phyloP scores from a whole-genome alignment of 2,113 vertebrate genomes.

The Python bivittatus region DNA sequence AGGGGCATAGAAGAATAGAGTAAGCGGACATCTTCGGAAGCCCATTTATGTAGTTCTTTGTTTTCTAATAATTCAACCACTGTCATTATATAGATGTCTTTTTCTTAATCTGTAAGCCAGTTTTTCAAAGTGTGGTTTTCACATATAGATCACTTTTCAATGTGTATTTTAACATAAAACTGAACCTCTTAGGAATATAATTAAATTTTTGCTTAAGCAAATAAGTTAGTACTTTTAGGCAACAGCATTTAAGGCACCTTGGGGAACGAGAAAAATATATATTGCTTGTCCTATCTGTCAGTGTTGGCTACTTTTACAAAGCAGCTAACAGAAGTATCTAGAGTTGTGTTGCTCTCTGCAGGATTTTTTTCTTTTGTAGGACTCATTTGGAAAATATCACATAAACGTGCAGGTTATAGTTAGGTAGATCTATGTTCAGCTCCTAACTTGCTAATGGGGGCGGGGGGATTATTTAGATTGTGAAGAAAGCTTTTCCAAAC shows the following conservation, averaged over 20 bases:
- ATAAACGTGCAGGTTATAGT: constrained; percentile 54
- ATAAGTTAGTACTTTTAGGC: constrained; percentile 41
- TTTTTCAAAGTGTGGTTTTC: constrained; percentile 14
- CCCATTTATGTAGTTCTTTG: not conserved
- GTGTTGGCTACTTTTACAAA: constrained; percentile 54
- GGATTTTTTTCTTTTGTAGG: constrained; percentile 22
- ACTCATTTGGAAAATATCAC: constrained; percentile 57
- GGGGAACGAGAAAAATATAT: constrained; percentile 45
- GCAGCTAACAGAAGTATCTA: constrained; percentile 60
- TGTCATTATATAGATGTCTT: not conserved
- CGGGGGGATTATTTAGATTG: constrained; percentile 75
- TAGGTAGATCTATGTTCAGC: constrained; percentile 66
- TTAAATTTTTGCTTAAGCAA: constrained; percentile 8
- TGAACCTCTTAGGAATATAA: not conserved
- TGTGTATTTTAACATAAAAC: not conserved
- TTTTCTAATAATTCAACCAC: not conserved
- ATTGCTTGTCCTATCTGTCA: constrained; percentile 47
- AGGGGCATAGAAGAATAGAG: no score
- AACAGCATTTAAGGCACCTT: constrained; percentile 38
- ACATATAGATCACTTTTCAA: not conserved
- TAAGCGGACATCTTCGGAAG: not conserved
- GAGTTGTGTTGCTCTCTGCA: constrained; percentile 7
- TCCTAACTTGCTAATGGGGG: constrained; percentile 78
- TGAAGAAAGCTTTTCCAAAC: constrained; percentile 80
- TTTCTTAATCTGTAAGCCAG: not conserved